Evolutionary conservation across 2,888 invertebrate species (phyloP), one percentile per base, ranked within the genome.

Genomic region (Autographa pulchrina): DNA sequence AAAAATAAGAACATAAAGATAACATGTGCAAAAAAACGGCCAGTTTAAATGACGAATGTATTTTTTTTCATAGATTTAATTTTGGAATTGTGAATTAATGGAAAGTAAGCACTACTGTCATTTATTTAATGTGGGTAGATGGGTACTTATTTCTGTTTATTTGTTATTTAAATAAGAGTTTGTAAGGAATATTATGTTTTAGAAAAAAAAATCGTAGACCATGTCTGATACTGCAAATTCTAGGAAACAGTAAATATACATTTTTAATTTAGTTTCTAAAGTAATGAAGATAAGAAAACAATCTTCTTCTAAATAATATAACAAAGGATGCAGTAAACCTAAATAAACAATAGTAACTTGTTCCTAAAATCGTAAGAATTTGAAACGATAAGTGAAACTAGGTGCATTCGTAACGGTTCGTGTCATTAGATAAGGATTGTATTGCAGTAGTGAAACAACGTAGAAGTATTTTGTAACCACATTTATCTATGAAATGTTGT

Each of bases 21-120:
- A 16, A 59, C 43, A 60, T 54, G 14, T 38, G 52, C 25, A 54
- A 65, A 70, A 68, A 63, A 68, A 54, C 7, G 43, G 25, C 0
- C 20, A 38, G 32, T 41, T 13, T 5, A 14, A 32, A 54, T 38
- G 14, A 14, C 35, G 35, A 16, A 41, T 25, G 31, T n/a, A 54
- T 62, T n/a, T 35, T 35, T 25, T 43, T 43, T 43, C 14, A 43
- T 43, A 14, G 43, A 43, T 41, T 41, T 41, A 41, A 41, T 41
- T 41, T 41, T 13, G 13, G 41, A 41, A 41, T 43, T 43, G 43
- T 0, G 5, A 4, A 14, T 43, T 14, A 43, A 16, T 43, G 14
- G 3, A 16, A 43, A 43, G 43, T 43, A 41, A 13, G 11, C 14
- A 14, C 2, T 5, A 43, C 13, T 14, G 14, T 43, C 14, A 14